Conservation (phyloP, 2,888 invertebrate genomes). For the Campopleginae sp. region DNA sequence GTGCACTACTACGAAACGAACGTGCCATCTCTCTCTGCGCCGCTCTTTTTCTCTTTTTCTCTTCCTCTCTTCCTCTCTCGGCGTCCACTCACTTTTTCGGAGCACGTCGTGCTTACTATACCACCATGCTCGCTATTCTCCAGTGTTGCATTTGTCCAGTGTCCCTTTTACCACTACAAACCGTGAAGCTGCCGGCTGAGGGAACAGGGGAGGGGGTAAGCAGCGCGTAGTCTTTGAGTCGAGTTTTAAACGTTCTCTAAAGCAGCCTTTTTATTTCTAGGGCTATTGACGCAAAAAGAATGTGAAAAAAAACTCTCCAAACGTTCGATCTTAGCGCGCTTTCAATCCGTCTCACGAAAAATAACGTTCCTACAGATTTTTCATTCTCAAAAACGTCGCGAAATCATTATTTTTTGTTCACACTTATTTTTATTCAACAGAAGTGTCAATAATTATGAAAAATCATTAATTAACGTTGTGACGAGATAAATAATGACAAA, state of each 20-base stretch:
- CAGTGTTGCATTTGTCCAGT: slow-evolving; percentile 39
- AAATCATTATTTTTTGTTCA: neutral
- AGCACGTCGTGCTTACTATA: slow-evolving; percentile 28
- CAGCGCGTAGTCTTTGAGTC: slow-evolving; percentile 1
- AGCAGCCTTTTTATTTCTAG: slow-evolving; percentile 10
- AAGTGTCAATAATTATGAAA: neutral
- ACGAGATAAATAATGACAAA: neutral
- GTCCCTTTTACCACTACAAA: slow-evolving; percentile 23
- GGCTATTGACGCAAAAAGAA: slow-evolving; percentile 2
- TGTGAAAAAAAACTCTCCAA: neutral
- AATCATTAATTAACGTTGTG: too few relatives aligned
- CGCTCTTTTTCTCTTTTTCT: slow-evolving; percentile 29
- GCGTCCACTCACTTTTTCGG: slow-evolving; percentile 53
- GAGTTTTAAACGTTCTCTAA: slow-evolving; percentile 10
- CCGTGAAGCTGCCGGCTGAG: slow-evolving; percentile 16
- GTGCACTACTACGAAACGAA: slow-evolving; percentile 34
- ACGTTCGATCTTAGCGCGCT: neutral
- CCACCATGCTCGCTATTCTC: slow-evolving; percentile 26
- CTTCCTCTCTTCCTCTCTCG: slow-evolving; percentile 17
- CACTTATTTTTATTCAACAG: neutral
- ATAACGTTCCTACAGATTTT: neutral
- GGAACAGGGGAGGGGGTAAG: neutral
- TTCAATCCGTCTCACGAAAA: neutral
- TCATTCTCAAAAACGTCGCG: neutral
- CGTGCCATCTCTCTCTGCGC: slow-evolving; percentile 23